Percentiles rank a stretch among this genome's conserved stretches.
These are phyloP conservation scores for Hymenochirus boettgeri DNA, from an alignment of 2,113 vertebrate species.

Conservation along the genomic window DNA sequence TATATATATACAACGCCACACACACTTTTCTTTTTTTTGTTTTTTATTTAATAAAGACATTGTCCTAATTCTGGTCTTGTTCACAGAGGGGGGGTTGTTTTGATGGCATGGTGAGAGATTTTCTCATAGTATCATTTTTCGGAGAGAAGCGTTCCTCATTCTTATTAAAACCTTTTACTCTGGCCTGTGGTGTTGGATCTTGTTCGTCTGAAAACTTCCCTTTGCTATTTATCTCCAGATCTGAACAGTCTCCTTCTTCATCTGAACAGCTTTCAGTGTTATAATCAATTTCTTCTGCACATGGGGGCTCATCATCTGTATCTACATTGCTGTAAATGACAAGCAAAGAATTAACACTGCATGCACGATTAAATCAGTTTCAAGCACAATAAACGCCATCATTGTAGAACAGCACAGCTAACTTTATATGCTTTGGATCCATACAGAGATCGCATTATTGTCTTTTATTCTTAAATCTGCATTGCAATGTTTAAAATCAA, in stretches of 20 bases:
- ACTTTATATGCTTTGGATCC: background rate
- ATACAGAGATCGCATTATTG: background rate
- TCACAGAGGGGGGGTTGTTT: slow-evolving; percentile 5
- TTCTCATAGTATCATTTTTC: background rate
- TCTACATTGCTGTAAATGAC: slow-evolving; percentile 44
- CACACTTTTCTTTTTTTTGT: too few species aligned
- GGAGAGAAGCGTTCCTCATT: slow-evolving; percentile 24
- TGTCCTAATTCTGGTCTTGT: slow-evolving; percentile 9
- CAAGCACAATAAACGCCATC: slow-evolving; percentile 8
- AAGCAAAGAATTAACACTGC: slow-evolving; percentile 9
- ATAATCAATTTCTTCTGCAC: slow-evolving; percentile 80
- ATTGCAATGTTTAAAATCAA: background rate
- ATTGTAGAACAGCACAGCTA: slow-evolving; percentile 8
- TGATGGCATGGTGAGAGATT: slow-evolving; percentile 7
- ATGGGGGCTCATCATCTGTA: slow-evolving; percentile 81
- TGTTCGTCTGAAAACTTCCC: slow-evolving; percentile 45
- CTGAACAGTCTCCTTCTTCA: slow-evolving; percentile 51
- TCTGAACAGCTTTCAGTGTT: slow-evolving; percentile 56
- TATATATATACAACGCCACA: too few species aligned
- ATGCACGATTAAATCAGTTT: slow-evolving; percentile 21
- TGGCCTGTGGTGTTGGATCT: slow-evolving; percentile 36
- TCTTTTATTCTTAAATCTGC: background rate
- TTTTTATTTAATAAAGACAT: slow-evolving; percentile 21
- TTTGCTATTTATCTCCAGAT: slow-evolving; percentile 58
- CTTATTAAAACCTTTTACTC: slow-evolving; percentile 30